phyloP scores from a whole-genome alignment of 2,888 invertebrate genomes.

The Diploptera punctata region DNA sequence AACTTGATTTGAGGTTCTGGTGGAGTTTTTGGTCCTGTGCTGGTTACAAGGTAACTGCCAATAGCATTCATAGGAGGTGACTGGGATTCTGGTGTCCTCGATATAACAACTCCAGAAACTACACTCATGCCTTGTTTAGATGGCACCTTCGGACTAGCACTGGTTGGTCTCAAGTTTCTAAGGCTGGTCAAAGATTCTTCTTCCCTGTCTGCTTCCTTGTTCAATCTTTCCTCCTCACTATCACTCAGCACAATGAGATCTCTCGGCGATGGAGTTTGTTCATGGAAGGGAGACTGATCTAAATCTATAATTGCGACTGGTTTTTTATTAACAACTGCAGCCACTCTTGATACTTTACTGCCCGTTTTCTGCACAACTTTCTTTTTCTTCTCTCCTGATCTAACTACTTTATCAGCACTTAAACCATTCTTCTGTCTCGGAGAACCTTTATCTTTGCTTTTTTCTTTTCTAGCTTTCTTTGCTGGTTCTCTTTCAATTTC shows the following conservation, averaged over 20 bases:
- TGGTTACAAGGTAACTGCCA: conserved; percentile 50
- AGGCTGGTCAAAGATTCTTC: conserved; percentile 22
- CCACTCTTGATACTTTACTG: conserved; percentile 45
- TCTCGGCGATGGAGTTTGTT: conserved; percentile 79
- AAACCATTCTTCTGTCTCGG: conserved; percentile 32
- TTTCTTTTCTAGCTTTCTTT: conserved; percentile 52
- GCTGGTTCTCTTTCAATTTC: conserved; percentile 49
- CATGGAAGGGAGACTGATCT: conserved; percentile 84
- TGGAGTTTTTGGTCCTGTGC: conserved; percentile 74
- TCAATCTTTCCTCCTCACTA: conserved; percentile 65
- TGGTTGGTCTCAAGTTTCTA: conserved; percentile 31
- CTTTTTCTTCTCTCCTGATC: conserved; percentile 42
- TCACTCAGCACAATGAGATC: conserved; percentile 85
- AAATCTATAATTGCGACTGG: conserved; percentile 87
- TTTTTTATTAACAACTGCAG: conserved; percentile 63
- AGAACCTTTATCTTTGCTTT: conserved; percentile 52
- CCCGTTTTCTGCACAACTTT: conserved; percentile 46
- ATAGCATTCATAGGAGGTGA: conserved; percentile 37
- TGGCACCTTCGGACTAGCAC: conserved; percentile 37
- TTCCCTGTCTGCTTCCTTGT: conserved; percentile 34
- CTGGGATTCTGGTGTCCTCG: conserved; percentile 45
- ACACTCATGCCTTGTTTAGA: conserved; percentile 34
- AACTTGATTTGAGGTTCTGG: conserved; percentile 76
- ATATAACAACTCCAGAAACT: conserved; percentile 40
- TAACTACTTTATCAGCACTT: conserved; percentile 32